A percentile compares a stretch with the other conserved stretches of the same genome.
phyloP scores from a whole-genome alignment of 2,888 invertebrate genomes.

The Lasioglossum lativentre region DNA sequence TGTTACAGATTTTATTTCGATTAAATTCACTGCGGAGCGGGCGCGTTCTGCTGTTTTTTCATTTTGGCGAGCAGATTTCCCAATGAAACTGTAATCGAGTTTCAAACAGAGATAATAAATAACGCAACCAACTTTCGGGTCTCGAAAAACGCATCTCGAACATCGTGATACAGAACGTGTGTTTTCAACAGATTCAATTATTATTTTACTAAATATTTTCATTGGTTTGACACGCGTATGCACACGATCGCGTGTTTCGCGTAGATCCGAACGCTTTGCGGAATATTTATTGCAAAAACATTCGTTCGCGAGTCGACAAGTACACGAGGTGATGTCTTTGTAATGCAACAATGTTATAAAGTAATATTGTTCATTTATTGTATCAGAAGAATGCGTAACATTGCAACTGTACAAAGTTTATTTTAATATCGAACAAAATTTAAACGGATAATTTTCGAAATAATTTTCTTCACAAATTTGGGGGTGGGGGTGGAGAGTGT shows the following conservation, averaged over 20 bases:
- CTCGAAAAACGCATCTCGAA: background rate
- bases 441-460: too few relatives aligned
- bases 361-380: background rate
- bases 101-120: background rate
- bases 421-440: too few relatives aligned
- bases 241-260: background rate
- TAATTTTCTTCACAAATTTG: too few relatives aligned
- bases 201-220: slow-evolving; percentile 3
- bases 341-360: background rate
- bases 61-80: background rate
- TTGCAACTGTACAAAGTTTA: too few relatives aligned
- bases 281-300: background rate
- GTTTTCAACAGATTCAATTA: background rate
- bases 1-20: background rate
- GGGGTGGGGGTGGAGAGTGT: too few relatives aligned
- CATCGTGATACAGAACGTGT: background rate
- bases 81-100: background rate
- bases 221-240: background rate
- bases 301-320: background rate
- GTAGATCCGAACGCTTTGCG: background rate
- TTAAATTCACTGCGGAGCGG: background rate
- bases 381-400: background rate
- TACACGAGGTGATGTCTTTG: background rate
- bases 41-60: background rate
- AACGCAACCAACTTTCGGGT: background rate